Base-by-base conservation (phyloP, 2,113 vertebrate species). In the Callopanchax toddi region DNA sequence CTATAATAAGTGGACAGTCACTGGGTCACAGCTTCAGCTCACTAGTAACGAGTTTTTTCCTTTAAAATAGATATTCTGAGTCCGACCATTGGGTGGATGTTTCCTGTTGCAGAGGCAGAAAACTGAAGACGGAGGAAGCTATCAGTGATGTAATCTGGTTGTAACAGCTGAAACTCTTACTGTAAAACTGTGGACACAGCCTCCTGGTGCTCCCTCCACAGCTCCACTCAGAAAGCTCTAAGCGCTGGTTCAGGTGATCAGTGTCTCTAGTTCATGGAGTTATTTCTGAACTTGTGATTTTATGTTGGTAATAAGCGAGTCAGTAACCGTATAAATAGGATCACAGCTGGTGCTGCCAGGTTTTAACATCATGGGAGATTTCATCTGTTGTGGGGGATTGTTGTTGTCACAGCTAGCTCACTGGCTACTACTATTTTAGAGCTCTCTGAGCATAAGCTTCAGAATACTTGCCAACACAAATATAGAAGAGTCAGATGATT, bases 381-480 rank as follows among this genome's bases (percentile, higher is more conserved):
- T 69, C 32, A 57, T 82, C 49, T 80, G 66, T 64, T 66, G 78
- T 67, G 42, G 65, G 76, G 76, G 76, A 72, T 55, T 68, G 55
- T 65, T 61, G 71, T 75, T 75, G 72, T 68, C 79, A 63, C 76
- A 77, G 87, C 84, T 78, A 79, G 60, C 71, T 44, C 71, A 59
- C 74, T 49, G 11, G 82, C 74, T 71, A 65, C 77, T 56, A 74
- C 82, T 79, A 81, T 78, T 85, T 79, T 67, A 76, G 62, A 76
- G 75, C 71, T 75, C 53, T 55, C 22, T 11, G 6, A 78, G 74
- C 84, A 81, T 74, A 83, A 79, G 83, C 84, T 83, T 72, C 68
- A 78, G 26, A 69, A 66, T 49, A 21, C 56, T 66, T 73, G 70
- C 86, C 82, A 88, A 60, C 56, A 51, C 69, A 78, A 86, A 86